A percentile compares a stretch with the other conserved stretches of the same genome.
These are phyloP conservation scores for Muntiacus muntjak DNA, from an alignment of 2,113 vertebrate genomes.

Conservation along the genomic window DNA sequence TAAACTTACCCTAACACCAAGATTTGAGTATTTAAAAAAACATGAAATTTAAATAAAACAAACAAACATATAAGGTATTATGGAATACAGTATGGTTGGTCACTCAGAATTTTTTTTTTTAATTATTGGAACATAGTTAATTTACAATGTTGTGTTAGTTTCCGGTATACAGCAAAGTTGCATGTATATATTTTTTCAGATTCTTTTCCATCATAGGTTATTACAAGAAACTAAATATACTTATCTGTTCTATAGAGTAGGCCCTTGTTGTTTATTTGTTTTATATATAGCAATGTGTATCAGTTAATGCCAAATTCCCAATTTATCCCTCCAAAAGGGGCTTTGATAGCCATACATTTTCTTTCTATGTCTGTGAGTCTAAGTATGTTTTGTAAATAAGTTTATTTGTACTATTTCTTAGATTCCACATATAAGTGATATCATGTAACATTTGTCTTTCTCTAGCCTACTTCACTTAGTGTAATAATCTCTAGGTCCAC, in stretches of 20 bases:
- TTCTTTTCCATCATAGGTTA: not conserved
- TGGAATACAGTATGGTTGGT: not conserved
- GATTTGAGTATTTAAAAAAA: not conserved
- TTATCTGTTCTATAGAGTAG: not conserved
- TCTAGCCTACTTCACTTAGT: not conserved
- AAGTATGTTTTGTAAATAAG: not conserved
- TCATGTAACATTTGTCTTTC: not conserved
- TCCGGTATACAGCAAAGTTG: not conserved
- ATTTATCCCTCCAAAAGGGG: not conserved
- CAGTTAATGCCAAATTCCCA: not conserved
- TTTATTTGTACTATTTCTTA: not conserved
- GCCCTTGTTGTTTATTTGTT: not conserved
- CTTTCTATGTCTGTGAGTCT: not conserved
- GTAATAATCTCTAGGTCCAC: not conserved
- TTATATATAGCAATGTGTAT: not conserved
- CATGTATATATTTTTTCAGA: not conserved
- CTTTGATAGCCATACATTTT: not conserved
- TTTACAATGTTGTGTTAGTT: not conserved
- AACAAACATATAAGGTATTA: not conserved
- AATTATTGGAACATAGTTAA: not conserved
- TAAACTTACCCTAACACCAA: not conserved
- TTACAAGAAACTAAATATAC: not conserved
- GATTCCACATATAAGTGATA: not conserved
- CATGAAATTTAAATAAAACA: not conserved
- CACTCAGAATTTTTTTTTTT: not conserved